Evolutionary conservation across 2,888 invertebrate species (phyloP).

Genomic region (Sinelater perroti): DNA sequence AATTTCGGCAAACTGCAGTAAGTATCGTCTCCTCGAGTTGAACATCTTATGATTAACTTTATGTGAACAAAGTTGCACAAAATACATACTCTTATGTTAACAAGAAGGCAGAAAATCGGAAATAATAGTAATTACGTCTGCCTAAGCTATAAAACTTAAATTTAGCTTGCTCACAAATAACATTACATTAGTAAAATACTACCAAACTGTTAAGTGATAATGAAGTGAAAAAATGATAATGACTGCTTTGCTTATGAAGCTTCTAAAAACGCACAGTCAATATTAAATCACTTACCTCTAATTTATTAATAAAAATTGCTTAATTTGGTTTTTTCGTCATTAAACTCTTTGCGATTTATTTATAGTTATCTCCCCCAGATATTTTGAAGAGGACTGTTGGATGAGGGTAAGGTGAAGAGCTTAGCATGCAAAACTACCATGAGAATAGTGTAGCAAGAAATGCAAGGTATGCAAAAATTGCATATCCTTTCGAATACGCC

Average conservation of each 20-base stretch:
- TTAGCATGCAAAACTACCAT: constrained; percentile 36
- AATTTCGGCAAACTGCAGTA: constrained; percentile 11
- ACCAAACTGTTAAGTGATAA: constrained; percentile 1
- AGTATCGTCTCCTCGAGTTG: neutral
- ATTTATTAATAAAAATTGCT: neutral
- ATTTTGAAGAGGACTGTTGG: constrained; percentile 9
- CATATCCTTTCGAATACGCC: constrained; percentile 23
- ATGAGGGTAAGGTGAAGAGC: constrained; percentile 7
- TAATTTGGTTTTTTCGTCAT: no score
- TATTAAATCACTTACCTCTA: constrained; percentile 21
- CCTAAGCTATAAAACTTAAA: constrained; percentile 9
- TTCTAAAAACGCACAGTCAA: constrained; percentile 10
- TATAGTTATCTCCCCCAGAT: constrained; percentile 32
- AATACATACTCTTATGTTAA: no score
- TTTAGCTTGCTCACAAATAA: neutral
- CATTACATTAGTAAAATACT: constrained; percentile 14
- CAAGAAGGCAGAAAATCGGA: no score
- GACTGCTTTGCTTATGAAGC: constrained; percentile 20
- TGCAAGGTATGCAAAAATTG: constrained; percentile 29
- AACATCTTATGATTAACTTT: no score
- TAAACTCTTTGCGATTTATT: neutral
- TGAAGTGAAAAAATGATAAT: constrained; percentile 28
- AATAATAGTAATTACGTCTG: no score
- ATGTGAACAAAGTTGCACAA: no score
- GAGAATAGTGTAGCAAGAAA: constrained; percentile 28